A percentile compares a stretch with the other conserved stretches of the same genome.
These are phyloP conservation scores for Addax nasomaculatus DNA, from an alignment of 2,113 vertebrate genomes.

Conservation along the genomic window DNA sequence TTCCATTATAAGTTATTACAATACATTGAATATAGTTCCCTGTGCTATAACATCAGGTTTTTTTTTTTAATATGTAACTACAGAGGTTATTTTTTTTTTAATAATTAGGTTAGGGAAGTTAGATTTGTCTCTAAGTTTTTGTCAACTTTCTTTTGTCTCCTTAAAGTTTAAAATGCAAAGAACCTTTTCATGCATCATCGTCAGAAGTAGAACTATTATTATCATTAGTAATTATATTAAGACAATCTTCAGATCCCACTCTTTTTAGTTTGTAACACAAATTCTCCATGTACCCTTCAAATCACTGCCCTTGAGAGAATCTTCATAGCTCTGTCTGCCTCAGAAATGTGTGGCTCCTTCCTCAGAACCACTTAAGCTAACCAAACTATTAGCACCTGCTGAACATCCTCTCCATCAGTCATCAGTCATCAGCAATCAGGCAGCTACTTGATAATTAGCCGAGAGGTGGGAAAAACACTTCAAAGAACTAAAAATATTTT, in stretches of 20 bases:
- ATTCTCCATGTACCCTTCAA: not conserved
- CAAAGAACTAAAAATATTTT: conserved; percentile 75
- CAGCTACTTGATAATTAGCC: conserved; percentile 80
- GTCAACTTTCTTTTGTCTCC: conserved; percentile 29
- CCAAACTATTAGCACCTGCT: conserved; percentile 67
- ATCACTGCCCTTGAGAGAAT: not conserved
- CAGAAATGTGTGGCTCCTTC: not conserved
- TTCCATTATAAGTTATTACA: not conserved
- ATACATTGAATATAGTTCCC: not conserved
- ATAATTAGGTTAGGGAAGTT: not conserved
- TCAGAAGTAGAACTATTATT: conserved; percentile 56
- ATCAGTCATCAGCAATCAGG: conserved; percentile 79
- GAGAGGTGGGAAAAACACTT: conserved; percentile 75
- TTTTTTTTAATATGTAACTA: not conserved
- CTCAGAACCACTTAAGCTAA: conserved; percentile 52
- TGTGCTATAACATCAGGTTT: not conserved
- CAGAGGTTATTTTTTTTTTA: not conserved
- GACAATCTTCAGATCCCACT: conserved; percentile 1
- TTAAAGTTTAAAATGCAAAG: conserved; percentile 60
- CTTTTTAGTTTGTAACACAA: conserved; percentile 53
- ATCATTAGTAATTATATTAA: conserved; percentile 22
- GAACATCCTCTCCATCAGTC: conserved; percentile 67
- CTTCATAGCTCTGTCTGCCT: not conserved
- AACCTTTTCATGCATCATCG: not conserved
- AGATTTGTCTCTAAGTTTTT: conserved; percentile 24